phyloP scores from a whole-genome alignment of 2,888 invertebrate genomes.

The Taphrorychus bicolor region DNA sequence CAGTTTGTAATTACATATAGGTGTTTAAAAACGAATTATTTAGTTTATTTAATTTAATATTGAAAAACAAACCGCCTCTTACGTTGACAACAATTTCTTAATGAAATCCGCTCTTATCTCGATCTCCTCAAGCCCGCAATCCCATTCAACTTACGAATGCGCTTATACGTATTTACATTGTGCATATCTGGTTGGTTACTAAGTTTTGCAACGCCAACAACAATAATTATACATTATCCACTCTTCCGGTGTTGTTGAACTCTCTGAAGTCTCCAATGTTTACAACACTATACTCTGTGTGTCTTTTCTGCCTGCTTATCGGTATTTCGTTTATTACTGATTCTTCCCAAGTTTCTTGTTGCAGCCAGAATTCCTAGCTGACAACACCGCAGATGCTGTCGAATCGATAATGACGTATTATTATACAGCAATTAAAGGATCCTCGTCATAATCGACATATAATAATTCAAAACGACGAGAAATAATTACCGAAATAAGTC shows the following conservation, averaged over 20 bases:
- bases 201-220: slow-evolving; percentile 31
- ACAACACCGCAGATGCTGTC: neutral
- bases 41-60: no score
- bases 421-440: neutral
- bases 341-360: neutral
- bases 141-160: slow-evolving; percentile 13
- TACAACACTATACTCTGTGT: slow-evolving; percentile 16
- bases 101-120: neutral
- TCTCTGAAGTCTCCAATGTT: slow-evolving; percentile 12
- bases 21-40: no score
- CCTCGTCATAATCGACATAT: slow-evolving; percentile 21
- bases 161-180: slow-evolving; percentile 20
- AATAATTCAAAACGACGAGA: slow-evolving; percentile 24
- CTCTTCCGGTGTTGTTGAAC: slow-evolving; percentile 40
- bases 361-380: neutral
- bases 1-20: no score
- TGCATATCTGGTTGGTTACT: slow-evolving; percentile 18
- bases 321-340: no score
- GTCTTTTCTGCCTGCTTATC: neutral
- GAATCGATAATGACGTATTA: neutral
- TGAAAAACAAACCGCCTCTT: neutral
- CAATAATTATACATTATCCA: slow-evolving; percentile 31
- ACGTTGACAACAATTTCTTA: neutral
- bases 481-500: slow-evolving; percentile 22
- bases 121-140: neutral